Percentiles rank a stretch among this genome's conserved stretches.
Evolutionary conservation across 2,113 vertebrate genomes (phyloP).

Genomic region (Lepidothrix coronata): DNA sequence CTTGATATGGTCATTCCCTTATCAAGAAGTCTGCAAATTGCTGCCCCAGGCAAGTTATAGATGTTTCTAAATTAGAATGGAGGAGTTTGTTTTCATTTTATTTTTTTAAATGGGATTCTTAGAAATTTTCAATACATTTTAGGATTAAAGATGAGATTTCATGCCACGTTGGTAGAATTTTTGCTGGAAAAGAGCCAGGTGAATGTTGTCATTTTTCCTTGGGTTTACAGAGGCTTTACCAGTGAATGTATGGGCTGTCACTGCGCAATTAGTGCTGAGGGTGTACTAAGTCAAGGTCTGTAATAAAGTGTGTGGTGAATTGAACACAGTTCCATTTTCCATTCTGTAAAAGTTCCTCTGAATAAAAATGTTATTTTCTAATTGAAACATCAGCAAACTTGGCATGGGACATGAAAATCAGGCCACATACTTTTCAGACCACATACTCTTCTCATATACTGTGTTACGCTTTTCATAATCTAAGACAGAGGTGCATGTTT

Average conservation of each 20-base stretch:
- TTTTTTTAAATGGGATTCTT: background rate
- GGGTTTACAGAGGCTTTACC: background rate
- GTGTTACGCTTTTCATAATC: background rate
- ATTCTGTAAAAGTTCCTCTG: background rate
- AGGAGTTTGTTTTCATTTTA: background rate
- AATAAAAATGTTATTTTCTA: background rate
- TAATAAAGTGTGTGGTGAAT: background rate
- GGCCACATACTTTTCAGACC: background rate
- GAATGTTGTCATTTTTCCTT: background rate
- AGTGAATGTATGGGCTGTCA: background rate
- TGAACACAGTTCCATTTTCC: background rate
- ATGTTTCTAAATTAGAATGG: background rate
- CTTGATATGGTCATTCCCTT: background rate
- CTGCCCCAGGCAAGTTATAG: background rate
- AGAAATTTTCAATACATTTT: background rate
- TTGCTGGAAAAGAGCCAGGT: background rate
- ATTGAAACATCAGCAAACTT: background rate
- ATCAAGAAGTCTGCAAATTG: background rate
- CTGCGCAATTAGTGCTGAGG: background rate
- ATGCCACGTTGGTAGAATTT: background rate
- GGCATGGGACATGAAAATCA: background rate
- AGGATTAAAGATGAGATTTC: background rate
- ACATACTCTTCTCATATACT: background rate
- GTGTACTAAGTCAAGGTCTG: background rate
- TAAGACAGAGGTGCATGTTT: background rate